Evolutionary conservation across 2,888 invertebrate species (phyloP), one percentile per base, ranked within the genome.

Genomic region (Hypolimnas misippus): DNA sequence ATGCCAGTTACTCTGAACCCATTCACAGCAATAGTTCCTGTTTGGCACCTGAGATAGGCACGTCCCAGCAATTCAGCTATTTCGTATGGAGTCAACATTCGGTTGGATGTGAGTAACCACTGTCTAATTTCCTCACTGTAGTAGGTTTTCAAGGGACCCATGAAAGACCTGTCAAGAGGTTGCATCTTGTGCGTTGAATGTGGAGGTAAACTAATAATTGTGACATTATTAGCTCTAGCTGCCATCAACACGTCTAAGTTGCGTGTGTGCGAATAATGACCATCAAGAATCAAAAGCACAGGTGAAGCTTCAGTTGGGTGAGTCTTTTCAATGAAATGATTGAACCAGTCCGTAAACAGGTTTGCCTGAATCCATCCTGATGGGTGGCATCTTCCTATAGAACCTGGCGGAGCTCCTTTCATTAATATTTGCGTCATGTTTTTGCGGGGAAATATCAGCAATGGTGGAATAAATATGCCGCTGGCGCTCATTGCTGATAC

Each of bases 101-200:
- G 63, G 31, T 68, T 63, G 40, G 72, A 75, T 52, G 76, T 59
- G 57, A 72, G 58, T 17, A 78, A 68, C 72, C 71, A 77, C 51
- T 63, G 66, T n/a, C 74, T 52, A 55, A 77, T 67, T 70, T 73
- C 70, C 61, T 79, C 75, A 67, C 73, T 77, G 57, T 81, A 81
- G 57, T 78, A 74, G 8, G 66, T 64, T 72, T 79, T 82, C 12
- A 80, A 63, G 10, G 76, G 71, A 12, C 74, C 72, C 78, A 80
- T 81, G 38, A 83, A 76, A 6, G 74, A 71, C 38, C 71, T 76
- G 58, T 81, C 78, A 17, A 78, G 49, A 5, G 72, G 72, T 60
- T 78, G 75, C 49, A 80, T 33, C 61, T 75, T 74, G 63, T 76
- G 70, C 2, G 72, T 70, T 33, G 70, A 59, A 62, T 79, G 73